phyloP scores from a whole-genome alignment of 2,888 invertebrate species.

The Agonopterix arenella region DNA sequence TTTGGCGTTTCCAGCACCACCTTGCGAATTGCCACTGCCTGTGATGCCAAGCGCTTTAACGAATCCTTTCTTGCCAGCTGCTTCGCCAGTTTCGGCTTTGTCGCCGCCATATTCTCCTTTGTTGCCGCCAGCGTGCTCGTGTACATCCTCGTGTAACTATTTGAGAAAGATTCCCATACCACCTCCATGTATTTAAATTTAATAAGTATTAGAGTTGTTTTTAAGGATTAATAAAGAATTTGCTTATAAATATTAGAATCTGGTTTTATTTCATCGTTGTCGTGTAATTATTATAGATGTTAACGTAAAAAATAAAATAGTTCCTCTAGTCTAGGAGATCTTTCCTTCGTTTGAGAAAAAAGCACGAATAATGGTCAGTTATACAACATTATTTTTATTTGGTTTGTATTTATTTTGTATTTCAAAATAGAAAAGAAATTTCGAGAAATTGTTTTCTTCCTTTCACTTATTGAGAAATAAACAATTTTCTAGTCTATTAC shows the following conservation, averaged over 20 bases:
- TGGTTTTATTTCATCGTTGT: not conserved
- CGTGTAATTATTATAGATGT: not conserved
- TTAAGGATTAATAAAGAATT: not conserved
- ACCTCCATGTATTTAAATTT: conserved; percentile 41
- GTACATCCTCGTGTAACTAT: conserved; percentile 32
- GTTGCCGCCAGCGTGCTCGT: conserved; percentile 27
- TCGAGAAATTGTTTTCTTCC: too few relatives aligned
- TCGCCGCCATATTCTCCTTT: conserved; percentile 23
- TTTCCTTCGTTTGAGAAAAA: too few relatives aligned
- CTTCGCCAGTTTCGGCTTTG: conserved; percentile 27
- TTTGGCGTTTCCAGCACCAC: not conserved
- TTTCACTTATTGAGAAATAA: too few relatives aligned
- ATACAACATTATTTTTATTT: too few relatives aligned
- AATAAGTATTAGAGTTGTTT: not conserved
- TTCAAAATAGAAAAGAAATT: too few relatives aligned
- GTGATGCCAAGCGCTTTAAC: conserved; percentile 12
- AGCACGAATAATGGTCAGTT: too few relatives aligned
- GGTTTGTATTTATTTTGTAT: too few relatives aligned
- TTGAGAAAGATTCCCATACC: conserved; percentile 51
- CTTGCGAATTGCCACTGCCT: not conserved
- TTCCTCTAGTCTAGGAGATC: too few relatives aligned
- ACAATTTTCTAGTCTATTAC: too few relatives aligned
- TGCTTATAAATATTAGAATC: not conserved
- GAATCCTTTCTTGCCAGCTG: conserved; percentile 25
- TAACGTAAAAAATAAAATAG: too few relatives aligned